Evolutionary conservation across 2,113 vertebrate genomes (phyloP), one percentile per base, ranked within the genome.

Genomic region (Paradoxurus hermaphroditus): DNA sequence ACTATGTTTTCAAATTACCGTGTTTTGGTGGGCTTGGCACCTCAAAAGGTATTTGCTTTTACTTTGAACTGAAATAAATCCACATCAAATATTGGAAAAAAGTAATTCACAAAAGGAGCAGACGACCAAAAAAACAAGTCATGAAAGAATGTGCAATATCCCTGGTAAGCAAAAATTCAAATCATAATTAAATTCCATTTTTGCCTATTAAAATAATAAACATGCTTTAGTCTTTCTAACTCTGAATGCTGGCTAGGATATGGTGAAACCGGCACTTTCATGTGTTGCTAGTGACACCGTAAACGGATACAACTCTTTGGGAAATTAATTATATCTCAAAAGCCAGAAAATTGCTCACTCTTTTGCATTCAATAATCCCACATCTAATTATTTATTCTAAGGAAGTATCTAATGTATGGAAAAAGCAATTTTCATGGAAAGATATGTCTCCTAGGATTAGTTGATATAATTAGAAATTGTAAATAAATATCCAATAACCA

Each of bases 61-160:
- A n/a, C n/a, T 88, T 91, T 72, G 67, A 86, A 44, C 67, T 82
- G 63, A 93, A 93, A 86, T 65, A 77, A 75, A 93, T 86, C 12
- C 49, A 11, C 82, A 87, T 62, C 18, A 51, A 67, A 77, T 59
- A 36, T 34, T 25, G 70, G 62, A 82, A 85, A 85, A 90, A 83
- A 87, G 41, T 19, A 94, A 83, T 82, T 93, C 23, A 77, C 11
- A 21, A 62, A 44, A 77, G 29, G 25, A 53, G 56, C 4, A 36
- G 34, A 63, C 1, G 14, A 62, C 19, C 23, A 67, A 73, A 49
- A 62, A 62, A 51, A 29, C 39, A 36, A 72, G 56, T 59, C 56
- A 59, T 70, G 70, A 85, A 62, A 53, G 67, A 84, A 92, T 53
- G 41, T 44, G 1, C 14, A 44, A 1, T 73, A 72, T 65, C 78